Evolutionary conservation across 2,888 invertebrate species (phyloP), one percentile per base, ranked within the genome.

Genomic region (Anthophora plumipes): DNA sequence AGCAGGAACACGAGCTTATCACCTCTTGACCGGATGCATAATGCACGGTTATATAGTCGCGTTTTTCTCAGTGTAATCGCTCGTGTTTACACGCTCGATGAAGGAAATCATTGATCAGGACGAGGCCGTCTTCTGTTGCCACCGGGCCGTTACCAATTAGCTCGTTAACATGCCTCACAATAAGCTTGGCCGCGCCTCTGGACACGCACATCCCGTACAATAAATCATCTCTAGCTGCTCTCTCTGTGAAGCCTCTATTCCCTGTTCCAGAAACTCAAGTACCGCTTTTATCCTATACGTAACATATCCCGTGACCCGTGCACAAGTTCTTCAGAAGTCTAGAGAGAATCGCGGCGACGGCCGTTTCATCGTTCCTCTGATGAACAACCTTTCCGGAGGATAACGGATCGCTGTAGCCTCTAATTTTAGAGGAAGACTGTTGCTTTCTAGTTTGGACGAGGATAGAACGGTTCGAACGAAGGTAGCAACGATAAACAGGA

Each of bases 71-170:
- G 6, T 20, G 31, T 69, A 78, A 82, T 82, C 78, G 68, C 17
- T 43, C 43, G 43, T 67, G 79, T 82, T 83, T 83, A 82, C 82
- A 76, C 80, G 73, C 61, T 70, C 79, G 76, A 73, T 67, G 79
- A 84, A 84, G 79, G 79, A 80, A 77, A 79, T 82, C 83, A 82
- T 79, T 73, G 83, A 82, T 79, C 76, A 54, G 64, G 63, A 61
- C 55, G 41, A 39, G 64, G 54, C 63, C 63, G 74, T 68, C 66
- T 71, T 83, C 79, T 48, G 79, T 70, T 66, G 50, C 64, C 72
- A 76, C 54, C 55, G 67, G 43, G 37, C 83, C 83, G 76, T 82
- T 82, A 82, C 70, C 81, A 57, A 83, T 83, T 67, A 76, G 64
- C 69, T 82, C 70, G 67, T 82, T 83, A 78, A 67, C 70, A 48